Evolutionary conservation across 2,797 vertebrate genomes (phyloP), one percentile per base, ranked within the genome.

Genomic region (Pyrocephalus nanus): DNA sequence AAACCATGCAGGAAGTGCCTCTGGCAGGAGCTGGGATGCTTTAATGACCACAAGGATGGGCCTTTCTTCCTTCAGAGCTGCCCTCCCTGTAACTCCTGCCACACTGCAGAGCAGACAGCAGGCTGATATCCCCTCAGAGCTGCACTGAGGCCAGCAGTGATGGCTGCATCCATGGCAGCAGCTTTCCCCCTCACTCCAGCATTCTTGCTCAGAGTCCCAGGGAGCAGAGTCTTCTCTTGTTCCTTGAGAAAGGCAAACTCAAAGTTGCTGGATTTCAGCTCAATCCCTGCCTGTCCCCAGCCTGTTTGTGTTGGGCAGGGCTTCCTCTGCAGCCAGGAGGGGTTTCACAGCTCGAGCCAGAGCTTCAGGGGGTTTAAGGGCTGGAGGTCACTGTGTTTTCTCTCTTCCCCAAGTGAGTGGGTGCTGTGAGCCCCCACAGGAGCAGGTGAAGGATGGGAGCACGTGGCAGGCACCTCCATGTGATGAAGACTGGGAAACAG

Each of bases 401-500:
- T 87, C 36, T 93, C 53, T 96, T 29, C 78, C 53, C 60, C 53
- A 70, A 96, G 94, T 30, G 60, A 42, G 15, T 38, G 9, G 15
- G 32, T n/a, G 21, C 29, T 67, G 10, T 21, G 29, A 69, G 29
- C 74, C 66, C 53, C 45, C 30, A 2, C 65, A 71, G 38, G 67
- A 72, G 25, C 62, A 84, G 40, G 2, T 27, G 85, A 91, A 50
- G 7, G 9, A 50, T 77, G 55, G 42, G 57, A 83, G 81, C 87
- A 74, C 53, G 0, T 95, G 96, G 96, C 58, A 96, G 81, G 75
- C 94, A 57, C 95, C 96, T 74, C 94, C 94, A 0, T 96, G 95
- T 72, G 48, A 51, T 19, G 96, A 96, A 77, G 94, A 96, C 87
- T 95, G 96, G 96, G 95, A 96, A 50, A 8, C 48, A 76, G 96